Percentiles rank a stretch among this genome's conserved stretches.
phyloP scores from a whole-genome alignment of 1,140 invertebrate species.

The Pectinophora gossypiella region DNA sequence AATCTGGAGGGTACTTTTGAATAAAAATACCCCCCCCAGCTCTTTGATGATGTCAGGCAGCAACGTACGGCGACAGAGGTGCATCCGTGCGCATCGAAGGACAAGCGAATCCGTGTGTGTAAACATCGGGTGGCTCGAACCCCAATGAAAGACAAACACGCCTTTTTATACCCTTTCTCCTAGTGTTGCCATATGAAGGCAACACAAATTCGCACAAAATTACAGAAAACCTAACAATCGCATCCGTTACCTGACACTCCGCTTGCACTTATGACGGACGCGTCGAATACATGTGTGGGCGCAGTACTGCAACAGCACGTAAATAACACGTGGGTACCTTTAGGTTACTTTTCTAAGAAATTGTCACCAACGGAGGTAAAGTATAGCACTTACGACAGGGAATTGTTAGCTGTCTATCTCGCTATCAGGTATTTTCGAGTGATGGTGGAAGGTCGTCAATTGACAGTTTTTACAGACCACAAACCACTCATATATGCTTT shows the following conservation, averaged over 20 bases:
- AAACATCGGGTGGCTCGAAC: too few species aligned
- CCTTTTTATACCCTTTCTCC: too few species aligned
- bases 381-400: neutral
- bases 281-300: slow-evolving; percentile 30
- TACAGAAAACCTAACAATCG: too few species aligned
- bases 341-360: slow-evolving; percentile 1
- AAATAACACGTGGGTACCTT: neutral
- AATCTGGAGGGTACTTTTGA: too few species aligned
- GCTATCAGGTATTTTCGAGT: neutral
- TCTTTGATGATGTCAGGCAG: too few species aligned
- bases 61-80: too few species aligned
- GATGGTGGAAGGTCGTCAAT: neutral
- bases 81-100: too few species aligned
- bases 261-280: slow-evolving; percentile 28
- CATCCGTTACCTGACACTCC: slow-evolving; percentile 4
- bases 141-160: too few species aligned
- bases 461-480: neutral
- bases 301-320: slow-evolving; percentile 27
- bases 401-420: slow-evolving; percentile 1
- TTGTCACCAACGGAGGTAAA: neutral
- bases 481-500: slow-evolving; percentile 4
- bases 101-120: too few species aligned
- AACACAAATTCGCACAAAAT: too few species aligned
- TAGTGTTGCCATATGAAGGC: too few species aligned
- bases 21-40: too few species aligned